Percentiles rank a stretch among this genome's conserved stretches.
phyloP scores from a whole-genome alignment of 1,140 invertebrate genomes.

The Pogonognathellus flavescens region DNA sequence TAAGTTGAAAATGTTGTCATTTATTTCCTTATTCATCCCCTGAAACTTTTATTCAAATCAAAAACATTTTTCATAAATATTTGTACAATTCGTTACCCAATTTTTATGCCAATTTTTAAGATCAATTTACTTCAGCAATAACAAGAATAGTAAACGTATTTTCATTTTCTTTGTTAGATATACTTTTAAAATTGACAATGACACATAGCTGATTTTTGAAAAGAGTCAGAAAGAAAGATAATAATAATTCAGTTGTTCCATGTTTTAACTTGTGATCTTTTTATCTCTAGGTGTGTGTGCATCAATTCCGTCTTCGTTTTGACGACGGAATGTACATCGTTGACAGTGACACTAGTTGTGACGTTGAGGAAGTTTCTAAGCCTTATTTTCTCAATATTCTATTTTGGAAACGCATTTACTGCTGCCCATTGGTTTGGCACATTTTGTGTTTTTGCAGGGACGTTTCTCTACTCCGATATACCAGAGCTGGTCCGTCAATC shows the following conservation, averaged over 20 bases:
- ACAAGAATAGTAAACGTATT: too few relatives aligned
- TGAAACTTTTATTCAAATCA: too few relatives aligned
- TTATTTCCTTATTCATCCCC: neutral
- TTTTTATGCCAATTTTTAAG: too few relatives aligned
- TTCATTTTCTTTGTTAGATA: too few relatives aligned
- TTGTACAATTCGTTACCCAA: too few relatives aligned
- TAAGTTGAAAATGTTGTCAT: constrained; percentile 77
- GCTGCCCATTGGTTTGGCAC: constrained; percentile 93
- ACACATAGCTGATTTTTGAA: too few relatives aligned
- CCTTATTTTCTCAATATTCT: constrained; percentile 93
- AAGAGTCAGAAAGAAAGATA: neutral
- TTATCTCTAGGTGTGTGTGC: constrained; percentile 80
- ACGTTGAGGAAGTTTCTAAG: constrained; percentile 96
- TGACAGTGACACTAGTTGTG: constrained; percentile 95
- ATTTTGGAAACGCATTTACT: constrained; percentile 96
- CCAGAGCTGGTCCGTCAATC: constrained; percentile 57
- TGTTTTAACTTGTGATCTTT: neutral
- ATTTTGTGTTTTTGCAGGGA: constrained; percentile 90
- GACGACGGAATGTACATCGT: constrained; percentile 92
- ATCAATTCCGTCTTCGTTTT: constrained; percentile 94
- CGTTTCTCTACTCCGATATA: constrained; percentile 90
- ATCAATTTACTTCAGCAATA: too few relatives aligned
- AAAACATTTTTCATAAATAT: too few relatives aligned
- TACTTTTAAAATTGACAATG: too few relatives aligned
- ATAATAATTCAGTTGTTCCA: neutral